phyloP scores from a whole-genome alignment of 2,113 vertebrate species.

The Carassius gibelio region DNA sequence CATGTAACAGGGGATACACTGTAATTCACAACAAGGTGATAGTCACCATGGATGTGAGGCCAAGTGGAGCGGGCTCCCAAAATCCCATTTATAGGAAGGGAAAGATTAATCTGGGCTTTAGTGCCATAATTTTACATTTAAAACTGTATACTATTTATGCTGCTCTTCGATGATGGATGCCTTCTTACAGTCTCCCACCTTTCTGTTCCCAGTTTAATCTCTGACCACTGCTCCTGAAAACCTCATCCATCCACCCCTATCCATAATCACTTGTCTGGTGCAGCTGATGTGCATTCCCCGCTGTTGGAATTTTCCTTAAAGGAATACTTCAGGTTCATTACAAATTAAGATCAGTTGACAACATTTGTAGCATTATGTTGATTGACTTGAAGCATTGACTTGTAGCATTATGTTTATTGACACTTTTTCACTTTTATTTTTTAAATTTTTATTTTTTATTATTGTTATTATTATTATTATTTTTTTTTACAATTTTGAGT shows the following conservation, averaged over 20 bases:
- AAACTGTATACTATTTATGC: constrained; percentile 8
- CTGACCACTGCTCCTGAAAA: not conserved
- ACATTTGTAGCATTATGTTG: too few relatives aligned
- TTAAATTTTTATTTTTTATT: too few relatives aligned
- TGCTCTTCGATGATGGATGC: constrained; percentile 1
- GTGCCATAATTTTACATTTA: constrained; percentile 1
- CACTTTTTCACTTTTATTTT: too few relatives aligned
- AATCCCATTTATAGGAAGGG: constrained; percentile 6
- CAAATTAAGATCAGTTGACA: too few relatives aligned
- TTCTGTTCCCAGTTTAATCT: constrained; percentile 2
- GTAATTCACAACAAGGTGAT: constrained; percentile 3
- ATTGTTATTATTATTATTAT: too few relatives aligned
- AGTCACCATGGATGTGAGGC: not conserved
- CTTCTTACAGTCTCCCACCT: not conserved
- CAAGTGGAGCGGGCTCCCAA: constrained; percentile 1
- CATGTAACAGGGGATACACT: constrained; percentile 7
- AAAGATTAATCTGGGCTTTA: constrained; percentile 26
- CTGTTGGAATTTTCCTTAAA: too few relatives aligned
- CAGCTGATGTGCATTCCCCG: too few relatives aligned
- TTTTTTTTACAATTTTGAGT: too few relatives aligned
- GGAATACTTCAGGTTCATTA: too few relatives aligned
- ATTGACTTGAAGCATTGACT: too few relatives aligned
- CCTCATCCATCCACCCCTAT: not conserved
- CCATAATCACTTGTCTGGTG: not conserved
- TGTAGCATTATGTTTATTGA: too few relatives aligned